A percentile compares a stretch with the other conserved stretches of the same genome.
Evolutionary conservation across 2,113 vertebrate genomes (phyloP).

Genomic region (Aramus guarauna): DNA sequence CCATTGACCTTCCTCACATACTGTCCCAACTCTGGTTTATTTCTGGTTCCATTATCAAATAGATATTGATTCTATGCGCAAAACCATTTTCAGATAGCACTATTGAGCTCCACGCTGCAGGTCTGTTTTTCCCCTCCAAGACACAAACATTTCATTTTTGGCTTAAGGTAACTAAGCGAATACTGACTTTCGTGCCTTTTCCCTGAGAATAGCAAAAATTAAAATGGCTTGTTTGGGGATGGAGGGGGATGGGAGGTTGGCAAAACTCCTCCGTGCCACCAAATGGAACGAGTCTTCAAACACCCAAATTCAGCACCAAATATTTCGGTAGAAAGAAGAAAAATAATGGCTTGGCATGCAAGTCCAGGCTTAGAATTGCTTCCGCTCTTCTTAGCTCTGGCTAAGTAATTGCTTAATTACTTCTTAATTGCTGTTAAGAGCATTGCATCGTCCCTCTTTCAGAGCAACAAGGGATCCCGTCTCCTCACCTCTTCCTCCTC

Average conservation of each 20-base stretch:
- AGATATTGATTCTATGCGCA: neutral
- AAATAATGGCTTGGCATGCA: neutral
- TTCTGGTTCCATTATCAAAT: neutral
- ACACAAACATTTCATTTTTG: neutral
- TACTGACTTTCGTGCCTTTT: neutral
- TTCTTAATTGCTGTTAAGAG: neutral
- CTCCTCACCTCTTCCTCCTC: neutral
- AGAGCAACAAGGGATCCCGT: neutral
- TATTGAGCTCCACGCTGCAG: neutral
- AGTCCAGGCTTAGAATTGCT: neutral
- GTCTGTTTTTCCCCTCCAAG: neutral
- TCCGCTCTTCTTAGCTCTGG: neutral
- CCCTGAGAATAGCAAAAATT: neutral
- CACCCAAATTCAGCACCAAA: neutral
- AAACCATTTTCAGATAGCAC: neutral
- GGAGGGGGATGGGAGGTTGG: neutral
- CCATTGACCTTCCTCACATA: neutral
- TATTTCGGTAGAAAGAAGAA: neutral
- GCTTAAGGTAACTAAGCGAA: neutral
- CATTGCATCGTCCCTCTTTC: neutral
- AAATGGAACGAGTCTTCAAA: neutral
- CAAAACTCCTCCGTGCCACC: neutral
- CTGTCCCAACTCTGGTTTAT: neutral
- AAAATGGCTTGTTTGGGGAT: neutral
- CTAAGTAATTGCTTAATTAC: neutral